Percentiles rank a stretch among this genome's conserved stretches.
These are phyloP conservation scores for Timema podura DNA, from an alignment of 2,888 invertebrate genomes.

Conservation along the genomic window DNA sequence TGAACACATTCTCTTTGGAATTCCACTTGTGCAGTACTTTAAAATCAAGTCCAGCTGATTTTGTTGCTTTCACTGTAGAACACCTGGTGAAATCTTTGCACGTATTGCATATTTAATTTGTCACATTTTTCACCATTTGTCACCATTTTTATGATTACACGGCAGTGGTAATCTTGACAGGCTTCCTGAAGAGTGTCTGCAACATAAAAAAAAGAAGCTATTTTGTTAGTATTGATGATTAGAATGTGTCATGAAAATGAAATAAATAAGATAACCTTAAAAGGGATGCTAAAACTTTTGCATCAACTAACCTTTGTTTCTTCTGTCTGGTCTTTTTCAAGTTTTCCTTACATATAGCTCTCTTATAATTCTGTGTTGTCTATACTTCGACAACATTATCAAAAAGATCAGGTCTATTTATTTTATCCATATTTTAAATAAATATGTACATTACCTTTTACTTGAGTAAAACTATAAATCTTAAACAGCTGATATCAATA, in stretches of 20 bases:
- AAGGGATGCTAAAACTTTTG: background rate
- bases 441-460: background rate
- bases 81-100: background rate
- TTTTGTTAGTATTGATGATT: background rate
- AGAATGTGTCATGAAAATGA: background rate
- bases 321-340: background rate
- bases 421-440: background rate
- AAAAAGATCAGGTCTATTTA: background rate
- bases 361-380: background rate
- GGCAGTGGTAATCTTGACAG: conserved; percentile 5
- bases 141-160: conserved; percentile 10
- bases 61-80: conserved; percentile 3
- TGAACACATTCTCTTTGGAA: background rate
- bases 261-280: background rate
- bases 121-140: background rate
- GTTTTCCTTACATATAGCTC: background rate
- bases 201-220: background rate
- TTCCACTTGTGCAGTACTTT: conserved; percentile 2
- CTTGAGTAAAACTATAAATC: background rate
- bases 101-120: background rate
- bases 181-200: background rate
- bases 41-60: background rate
- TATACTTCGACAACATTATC: background rate
- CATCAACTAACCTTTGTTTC: background rate
- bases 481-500: too few species aligned